Percentiles rank a stretch among this genome's conserved stretches.
phyloP scores from a whole-genome alignment of 2,113 vertebrate genomes.

The Jaculus jaculus region DNA sequence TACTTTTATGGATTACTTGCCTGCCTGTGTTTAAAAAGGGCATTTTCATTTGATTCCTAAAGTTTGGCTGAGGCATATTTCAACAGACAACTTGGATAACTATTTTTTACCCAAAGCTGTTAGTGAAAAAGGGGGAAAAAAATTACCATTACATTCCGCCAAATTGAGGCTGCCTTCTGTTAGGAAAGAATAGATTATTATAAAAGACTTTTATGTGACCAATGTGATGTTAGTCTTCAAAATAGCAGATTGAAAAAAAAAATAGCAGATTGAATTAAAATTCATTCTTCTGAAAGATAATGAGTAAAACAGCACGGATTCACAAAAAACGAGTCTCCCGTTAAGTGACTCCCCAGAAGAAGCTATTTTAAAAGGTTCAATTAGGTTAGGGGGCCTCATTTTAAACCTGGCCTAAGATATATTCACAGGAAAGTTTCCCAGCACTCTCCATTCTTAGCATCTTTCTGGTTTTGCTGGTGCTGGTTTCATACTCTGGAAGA shows the following conservation, averaged over 20 bases:
- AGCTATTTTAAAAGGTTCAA: conserved; percentile 27
- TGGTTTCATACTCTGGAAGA: background rate
- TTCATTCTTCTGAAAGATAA: background rate
- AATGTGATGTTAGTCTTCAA: conserved; percentile 23
- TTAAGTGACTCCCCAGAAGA: conserved; percentile 5
- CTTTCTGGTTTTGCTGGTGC: background rate
- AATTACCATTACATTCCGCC: conserved; percentile 6
- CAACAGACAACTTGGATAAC: conserved; percentile 15
- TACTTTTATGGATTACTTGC: conserved; percentile 4
- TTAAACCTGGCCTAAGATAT: background rate
- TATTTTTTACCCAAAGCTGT: conserved; percentile 47
- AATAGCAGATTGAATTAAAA: conserved; percentile 41
- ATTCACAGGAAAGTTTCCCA: background rate
- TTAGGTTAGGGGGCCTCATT: background rate
- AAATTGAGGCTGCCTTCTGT: conserved; percentile 50
- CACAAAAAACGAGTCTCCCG: background rate
- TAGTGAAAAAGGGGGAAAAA: conserved; percentile 45
- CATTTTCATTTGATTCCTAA: conserved; percentile 59
- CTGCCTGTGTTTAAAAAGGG: conserved; percentile 23
- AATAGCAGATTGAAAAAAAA: conserved; percentile 16
- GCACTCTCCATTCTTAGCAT: background rate
- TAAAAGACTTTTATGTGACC: background rate
- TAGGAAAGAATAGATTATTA: conserved; percentile 14
- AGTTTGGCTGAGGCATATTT: background rate
- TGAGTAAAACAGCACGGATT: background rate